Evolutionary conservation across 64 coral and sea anemone genomes (phyloP), one percentile per base, ranked within the genome.

Genomic region (Dendrophyllia cribrosa): DNA sequence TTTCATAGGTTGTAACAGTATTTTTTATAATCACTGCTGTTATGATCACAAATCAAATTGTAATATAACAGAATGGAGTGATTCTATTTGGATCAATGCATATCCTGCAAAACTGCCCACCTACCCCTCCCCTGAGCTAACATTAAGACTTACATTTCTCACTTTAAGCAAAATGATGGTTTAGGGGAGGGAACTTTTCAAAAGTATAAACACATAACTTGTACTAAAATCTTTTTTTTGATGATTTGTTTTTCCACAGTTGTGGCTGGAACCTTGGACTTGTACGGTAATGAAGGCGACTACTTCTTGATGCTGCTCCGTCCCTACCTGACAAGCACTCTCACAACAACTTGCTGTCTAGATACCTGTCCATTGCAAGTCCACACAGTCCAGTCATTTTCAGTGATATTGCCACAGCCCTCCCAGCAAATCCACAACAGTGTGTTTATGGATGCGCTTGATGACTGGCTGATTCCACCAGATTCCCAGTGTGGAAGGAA

Each of bases 281-380:
- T 86, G 16, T 89, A 89, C 79, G 88, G 88, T 45, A 89, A 89
- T 89, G 74, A 89, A 53, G 14, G 19, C 43, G 88, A 89, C 47
- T 89, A 78, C 22, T 90, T 90, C 70, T 69, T 82, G 17, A 16
- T 45, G 66, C 88, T 81, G 21, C 24, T 90, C 12, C 5, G 13
- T 70, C 16, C 89, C 17, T 91, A 82, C 89, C 47, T 91, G 77
- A 70, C 50, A 73, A 91, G 89, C 77, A 91, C 65, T 20, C 58
- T 59, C 21, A 91, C 65, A 45, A 71, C 89, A 72, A 82, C 49
- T 22, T 90, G 77, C 64, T 72, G n/a, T 46, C 66, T 73, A 12
- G 20, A 72, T 22, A 82, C 77, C 14, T 91, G 77, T 61, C 89
- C 89, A 59, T 72, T 5, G 2, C 63, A 56, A 82, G 77, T 82